phyloP scores from a whole-genome alignment of 2,888 invertebrate genomes.

The Drosophila helvetica region DNA sequence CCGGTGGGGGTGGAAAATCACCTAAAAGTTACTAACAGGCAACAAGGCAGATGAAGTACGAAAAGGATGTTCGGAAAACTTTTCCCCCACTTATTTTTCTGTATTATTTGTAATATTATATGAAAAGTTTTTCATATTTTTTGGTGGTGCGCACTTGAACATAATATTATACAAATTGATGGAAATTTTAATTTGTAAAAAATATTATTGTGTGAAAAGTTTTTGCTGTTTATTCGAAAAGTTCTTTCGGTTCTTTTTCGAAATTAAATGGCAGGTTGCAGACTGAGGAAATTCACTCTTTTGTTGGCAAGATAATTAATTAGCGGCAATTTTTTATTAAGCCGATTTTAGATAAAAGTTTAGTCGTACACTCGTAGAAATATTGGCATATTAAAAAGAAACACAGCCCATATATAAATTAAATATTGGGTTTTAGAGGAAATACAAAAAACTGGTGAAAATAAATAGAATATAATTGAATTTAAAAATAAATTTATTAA shows the following conservation, averaged over 20 bases:
- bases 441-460: too few relatives aligned
- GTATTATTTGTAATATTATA: conserved; percentile 29
- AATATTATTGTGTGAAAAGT: conserved; percentile 17
- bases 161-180: conserved; percentile 73
- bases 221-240: too few relatives aligned
- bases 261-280: neutral
- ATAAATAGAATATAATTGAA: too few relatives aligned
- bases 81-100: neutral
- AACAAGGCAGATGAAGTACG: conserved; percentile 5
- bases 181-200: conserved; percentile 65
- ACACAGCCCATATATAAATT: too few relatives aligned
- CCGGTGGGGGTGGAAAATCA: neutral
- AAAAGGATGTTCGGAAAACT: conserved; percentile 17
- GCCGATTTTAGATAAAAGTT: too few relatives aligned
- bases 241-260: too few relatives aligned
- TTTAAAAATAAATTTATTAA: too few relatives aligned
- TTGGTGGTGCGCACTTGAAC: conserved; percentile 51
- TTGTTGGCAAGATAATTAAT: neutral
- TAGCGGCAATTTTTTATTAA: too few relatives aligned
- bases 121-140: conserved; percentile 56
- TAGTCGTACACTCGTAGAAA: too few relatives aligned
- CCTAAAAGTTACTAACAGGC: conserved; percentile 7
- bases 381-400: too few relatives aligned
- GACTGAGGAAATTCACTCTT: neutral
- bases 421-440: too few relatives aligned